Conservation (phyloP, 2,797 vertebrate genomes). For the Erpetoichthys calabaricus region DNA sequence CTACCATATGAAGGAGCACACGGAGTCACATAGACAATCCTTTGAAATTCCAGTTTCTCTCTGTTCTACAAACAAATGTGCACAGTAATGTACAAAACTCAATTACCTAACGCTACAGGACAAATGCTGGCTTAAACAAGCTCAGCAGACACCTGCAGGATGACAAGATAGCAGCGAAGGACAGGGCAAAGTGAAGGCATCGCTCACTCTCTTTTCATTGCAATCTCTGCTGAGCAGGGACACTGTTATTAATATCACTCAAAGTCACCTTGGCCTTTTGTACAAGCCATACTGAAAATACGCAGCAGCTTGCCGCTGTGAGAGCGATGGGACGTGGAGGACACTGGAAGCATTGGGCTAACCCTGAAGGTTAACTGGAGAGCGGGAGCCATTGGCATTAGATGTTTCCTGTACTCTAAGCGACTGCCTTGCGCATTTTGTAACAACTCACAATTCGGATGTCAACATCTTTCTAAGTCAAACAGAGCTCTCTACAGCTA, state of each 20-base stretch:
- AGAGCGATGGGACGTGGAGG: slow-evolving; percentile 49
- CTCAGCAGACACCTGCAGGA: slow-evolving; percentile 18
- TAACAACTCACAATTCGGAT: no score
- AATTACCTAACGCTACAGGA: no score
- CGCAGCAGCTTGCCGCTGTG: slow-evolving; percentile 22
- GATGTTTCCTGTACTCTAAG: no score
- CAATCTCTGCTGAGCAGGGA: slow-evolving; percentile 31
- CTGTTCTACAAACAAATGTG: no score
- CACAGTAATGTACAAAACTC: no score
- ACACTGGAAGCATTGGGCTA: slow-evolving; percentile 14
- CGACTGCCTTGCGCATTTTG: no score
- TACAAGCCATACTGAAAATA: slow-evolving; percentile 45
- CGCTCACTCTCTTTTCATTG: slow-evolving; percentile 25
- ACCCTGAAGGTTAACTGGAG: slow-evolving; percentile 2
- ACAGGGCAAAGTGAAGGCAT: slow-evolving; percentile 19
- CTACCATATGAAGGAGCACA: no score
- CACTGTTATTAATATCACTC: slow-evolving; percentile 14
- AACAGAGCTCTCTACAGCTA: no score
- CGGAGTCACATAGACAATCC: no score
- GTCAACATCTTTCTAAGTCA: no score
- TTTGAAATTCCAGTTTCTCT: no score
- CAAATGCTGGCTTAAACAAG: background rate
- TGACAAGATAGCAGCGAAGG: slow-evolving; percentile 9
- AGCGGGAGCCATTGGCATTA: no score
- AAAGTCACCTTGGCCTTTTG: slow-evolving; percentile 54